Base-by-base conservation (phyloP, 2,888 invertebrate genomes). In the Orthosia incerta region DNA sequence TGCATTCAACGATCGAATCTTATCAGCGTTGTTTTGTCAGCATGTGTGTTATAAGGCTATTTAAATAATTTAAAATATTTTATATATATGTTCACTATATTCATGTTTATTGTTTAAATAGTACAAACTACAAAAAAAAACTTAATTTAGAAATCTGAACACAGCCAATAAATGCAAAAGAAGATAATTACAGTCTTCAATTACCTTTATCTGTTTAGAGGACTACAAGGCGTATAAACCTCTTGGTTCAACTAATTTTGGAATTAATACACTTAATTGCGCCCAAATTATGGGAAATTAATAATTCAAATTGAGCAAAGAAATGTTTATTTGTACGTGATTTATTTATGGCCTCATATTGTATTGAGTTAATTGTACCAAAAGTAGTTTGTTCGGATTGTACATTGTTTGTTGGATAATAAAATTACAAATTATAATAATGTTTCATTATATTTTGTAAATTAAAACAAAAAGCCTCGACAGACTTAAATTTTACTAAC, bases 401-500 rank as follows among this genome's bases (percentile, higher is more conserved):
- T 87, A 86, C 62, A 85, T 82, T 84, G 86, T 86, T 84, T 86
- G 83, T 85, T 84, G 76, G 73, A 77, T 75, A 80, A 82, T 79
- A 82, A 86, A 81, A 76, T 69, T 67, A 77, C 46, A 73, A 80
- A 68, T 69, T 46, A 51, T 7, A 57, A 62, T 26, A 55, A 76
- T 62, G 60, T 77, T 73, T 77, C 9, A 65, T 65, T 78, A 46
- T 46, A 20, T 26, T 2, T n/a, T 51, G 46, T 20, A 46, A 45
- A n/a, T 46, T 39, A 3, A 53, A 16, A 39, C 31, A 31, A 26
- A 18, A 16, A 39, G 23, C 16, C n/a, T 26, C 45, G 26, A 31
- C 23, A 26, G 4, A 23, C 7, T n/a, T 60, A 9, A 46, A 4
- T 39, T 20, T 23, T 61, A 11, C 46, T 39, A 39, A 39, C 39